Evolutionary conservation across 1,140 invertebrate genomes (phyloP).

Genomic region (Frieseomelitta varia): DNA sequence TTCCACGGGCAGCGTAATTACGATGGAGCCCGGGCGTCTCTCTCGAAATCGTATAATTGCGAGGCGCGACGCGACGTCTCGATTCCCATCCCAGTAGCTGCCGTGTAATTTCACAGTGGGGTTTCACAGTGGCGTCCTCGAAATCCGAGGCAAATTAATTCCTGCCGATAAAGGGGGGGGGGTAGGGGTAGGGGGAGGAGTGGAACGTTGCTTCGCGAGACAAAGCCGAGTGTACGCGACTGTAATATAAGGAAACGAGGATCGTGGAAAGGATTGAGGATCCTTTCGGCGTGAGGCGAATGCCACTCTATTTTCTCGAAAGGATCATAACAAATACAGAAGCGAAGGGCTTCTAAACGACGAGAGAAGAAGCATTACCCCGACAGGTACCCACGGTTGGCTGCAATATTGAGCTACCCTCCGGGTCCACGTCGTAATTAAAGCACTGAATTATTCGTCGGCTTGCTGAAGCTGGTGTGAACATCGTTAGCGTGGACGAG

Average conservation of each 20-base stretch:
- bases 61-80: not conserved
- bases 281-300: not conserved
- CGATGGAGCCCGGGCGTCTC: not conserved
- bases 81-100: not conserved
- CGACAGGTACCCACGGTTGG: slow-evolving; percentile 48
- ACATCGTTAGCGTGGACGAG: slow-evolving; percentile 74
- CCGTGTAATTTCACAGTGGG: not conserved
- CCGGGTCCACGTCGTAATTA: slow-evolving; percentile 73
- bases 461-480: slow-evolving; percentile 74
- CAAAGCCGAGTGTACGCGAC: not conserved
- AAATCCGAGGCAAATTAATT: not conserved
- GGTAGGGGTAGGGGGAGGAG: no score
- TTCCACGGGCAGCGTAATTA: not conserved
- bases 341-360: slow-evolving; percentile 65
- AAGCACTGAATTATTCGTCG: slow-evolving; percentile 78
- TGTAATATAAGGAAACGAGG: not conserved
- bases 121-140: not conserved
- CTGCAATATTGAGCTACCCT: slow-evolving; percentile 76
- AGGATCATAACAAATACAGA: slow-evolving; percentile 66
- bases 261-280: not conserved
- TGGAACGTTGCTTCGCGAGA: not conserved
- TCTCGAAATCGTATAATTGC: not conserved
- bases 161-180: no score
- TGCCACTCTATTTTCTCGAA: slow-evolving; percentile 48
- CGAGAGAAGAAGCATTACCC: slow-evolving; percentile 64